Percentiles rank a stretch among this genome's conserved stretches.
These are phyloP conservation scores for Plestiodon gilberti DNA, from an alignment of 2,113 vertebrate genomes.

Conservation along the genomic window DNA sequence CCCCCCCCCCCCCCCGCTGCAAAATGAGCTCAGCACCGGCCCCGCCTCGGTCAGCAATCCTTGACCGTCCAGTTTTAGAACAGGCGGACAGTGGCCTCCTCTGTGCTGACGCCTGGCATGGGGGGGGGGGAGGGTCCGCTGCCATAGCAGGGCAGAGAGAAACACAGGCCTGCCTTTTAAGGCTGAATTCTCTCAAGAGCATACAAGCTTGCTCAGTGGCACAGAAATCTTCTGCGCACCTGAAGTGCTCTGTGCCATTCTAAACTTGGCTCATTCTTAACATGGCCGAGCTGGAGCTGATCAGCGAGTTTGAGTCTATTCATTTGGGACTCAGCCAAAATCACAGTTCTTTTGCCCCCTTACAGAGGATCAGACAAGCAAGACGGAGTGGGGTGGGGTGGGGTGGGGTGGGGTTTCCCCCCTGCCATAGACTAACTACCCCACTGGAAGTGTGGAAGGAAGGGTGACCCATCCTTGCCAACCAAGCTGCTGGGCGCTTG, in stretches of 20 bases:
- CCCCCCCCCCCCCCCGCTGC: neutral
- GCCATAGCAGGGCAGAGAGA: neutral
- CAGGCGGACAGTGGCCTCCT: neutral
- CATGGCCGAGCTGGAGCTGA: too few species aligned
- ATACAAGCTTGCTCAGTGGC: neutral
- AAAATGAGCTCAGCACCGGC: neutral
- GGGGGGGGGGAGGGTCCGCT: neutral
- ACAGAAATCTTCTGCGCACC: neutral
- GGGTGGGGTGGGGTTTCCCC: too few species aligned
- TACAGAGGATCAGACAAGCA: too few species aligned
- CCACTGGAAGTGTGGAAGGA: too few species aligned
- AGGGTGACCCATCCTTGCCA: too few species aligned
- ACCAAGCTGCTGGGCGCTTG: too few species aligned
- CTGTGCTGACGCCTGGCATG: neutral
- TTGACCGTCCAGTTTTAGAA: neutral
- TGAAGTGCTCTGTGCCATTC: neutral
- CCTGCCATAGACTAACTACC: too few species aligned
- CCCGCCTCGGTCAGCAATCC: neutral
- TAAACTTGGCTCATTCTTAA: neutral
- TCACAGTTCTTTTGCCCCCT: too few species aligned
- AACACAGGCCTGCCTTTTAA: neutral
- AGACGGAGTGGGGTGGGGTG: too few species aligned
- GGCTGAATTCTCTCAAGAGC: neutral
- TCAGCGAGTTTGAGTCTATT: too few species aligned
- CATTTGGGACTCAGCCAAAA: too few species aligned